Evolutionary conservation across 1,140 invertebrate species (phyloP).

Genomic region (Orius insidiosus): DNA sequence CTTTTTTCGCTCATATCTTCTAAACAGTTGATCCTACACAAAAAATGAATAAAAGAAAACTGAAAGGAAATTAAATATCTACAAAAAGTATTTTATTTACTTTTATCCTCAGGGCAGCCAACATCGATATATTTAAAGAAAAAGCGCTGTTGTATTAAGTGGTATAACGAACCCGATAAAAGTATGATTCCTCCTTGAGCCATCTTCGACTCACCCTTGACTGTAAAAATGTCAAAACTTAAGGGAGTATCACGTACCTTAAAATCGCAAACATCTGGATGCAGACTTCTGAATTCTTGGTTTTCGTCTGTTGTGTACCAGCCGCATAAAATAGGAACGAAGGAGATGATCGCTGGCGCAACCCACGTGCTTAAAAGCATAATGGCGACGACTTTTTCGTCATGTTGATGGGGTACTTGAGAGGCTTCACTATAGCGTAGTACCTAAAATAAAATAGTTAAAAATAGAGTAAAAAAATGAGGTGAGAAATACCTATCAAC

Average conservation of each 20-base stretch:
- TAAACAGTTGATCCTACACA: too few relatives aligned
- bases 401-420: constrained; percentile 80
- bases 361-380: constrained; percentile 80
- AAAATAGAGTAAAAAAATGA: not conserved
- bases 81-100: too few relatives aligned
- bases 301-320: constrained; percentile 78
- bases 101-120: too few relatives aligned
- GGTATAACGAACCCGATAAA: too few relatives aligned
- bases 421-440: constrained; percentile 71
- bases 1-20: too few relatives aligned
- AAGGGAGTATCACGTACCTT: constrained; percentile 9
- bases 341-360: constrained; percentile 78
- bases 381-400: constrained; percentile 60
- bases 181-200: too few relatives aligned
- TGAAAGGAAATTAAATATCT: too few relatives aligned
- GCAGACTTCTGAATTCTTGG: constrained; percentile 22
- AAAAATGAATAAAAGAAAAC: too few relatives aligned
- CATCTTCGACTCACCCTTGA: too few relatives aligned
- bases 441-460: constrained; percentile 29
- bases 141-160: too few relatives aligned
- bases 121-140: too few relatives aligned
- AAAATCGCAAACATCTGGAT: constrained; percentile 9
- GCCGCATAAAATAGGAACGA: constrained; percentile 85
- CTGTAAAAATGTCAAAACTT: too few relatives aligned
- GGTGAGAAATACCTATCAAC: constrained; percentile 47